Evolutionary conservation across 2,113 vertebrate species (phyloP), one percentile per base, ranked within the genome.

Genomic region (Pseudopodoces humilis): DNA sequence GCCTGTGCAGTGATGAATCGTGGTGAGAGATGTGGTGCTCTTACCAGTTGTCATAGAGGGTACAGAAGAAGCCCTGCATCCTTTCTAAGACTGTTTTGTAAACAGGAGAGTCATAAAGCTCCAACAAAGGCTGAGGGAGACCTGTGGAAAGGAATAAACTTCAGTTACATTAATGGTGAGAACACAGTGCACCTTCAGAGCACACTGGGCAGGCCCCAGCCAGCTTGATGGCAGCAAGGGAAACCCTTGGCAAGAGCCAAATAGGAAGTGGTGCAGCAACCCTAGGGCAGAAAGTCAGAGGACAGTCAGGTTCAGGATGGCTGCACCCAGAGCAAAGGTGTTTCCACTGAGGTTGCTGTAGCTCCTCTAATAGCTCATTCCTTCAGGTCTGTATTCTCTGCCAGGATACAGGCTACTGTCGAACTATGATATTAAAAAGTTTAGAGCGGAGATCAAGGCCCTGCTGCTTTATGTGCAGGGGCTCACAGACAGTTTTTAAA

Each of bases 1-100:
- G 18, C 75, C 31, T 63, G 18, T 39, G 76, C 71, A 44, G 7
- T 2, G 28, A 0, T 49, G 31, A 18, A 33, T 10, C 33, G 27
- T 7, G 13, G 6, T 3, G 69, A 31, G 35, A 52, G 30, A 47
- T 24, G 20, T 47, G 30, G 6, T 41, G 70, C 58, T 82, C 98
- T 98, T 96, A 99, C 99, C 99, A 99, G 98, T 98, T 99, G 83
- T 99, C 99, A 46, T 98, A 99, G n/a, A 99, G 96, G 6, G 98
- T 98, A 86, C 96, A 97, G 83, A 99, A 99, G 98, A 99, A 99
- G 56, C 98, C 98, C 96, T 99, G 99, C 98, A 99, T 99, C 84
- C 99, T 98, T 97, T 99, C 99, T 83, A 98, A 89, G 62, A 97
- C 96, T 0, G 97, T 98, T 98, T 98, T 99, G 83, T 98, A 99